phyloP scores from a whole-genome alignment of 1,140 invertebrate genomes.

The Lordiphosa mommai region DNA sequence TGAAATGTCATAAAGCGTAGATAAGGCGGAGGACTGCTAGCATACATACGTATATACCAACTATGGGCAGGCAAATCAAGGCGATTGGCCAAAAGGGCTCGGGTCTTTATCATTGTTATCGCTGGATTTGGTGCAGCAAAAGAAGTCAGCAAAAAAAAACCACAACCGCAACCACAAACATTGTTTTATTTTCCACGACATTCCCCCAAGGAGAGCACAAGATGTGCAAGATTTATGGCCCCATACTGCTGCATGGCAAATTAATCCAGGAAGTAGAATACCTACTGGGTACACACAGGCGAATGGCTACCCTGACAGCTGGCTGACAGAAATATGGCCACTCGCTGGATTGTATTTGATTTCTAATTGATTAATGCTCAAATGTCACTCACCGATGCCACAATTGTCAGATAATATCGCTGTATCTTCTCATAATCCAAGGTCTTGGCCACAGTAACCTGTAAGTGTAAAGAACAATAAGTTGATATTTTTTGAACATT shows the following conservation, averaged over 20 bases:
- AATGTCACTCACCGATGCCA: constrained; percentile 90
- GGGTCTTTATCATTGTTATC: no score
- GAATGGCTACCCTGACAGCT: neutral
- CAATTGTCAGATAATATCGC: constrained; percentile 92
- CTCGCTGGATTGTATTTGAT: constrained; percentile 1
- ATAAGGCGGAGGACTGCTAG: constrained; percentile 13
- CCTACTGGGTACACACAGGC: neutral
- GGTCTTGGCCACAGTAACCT: constrained; percentile 91
- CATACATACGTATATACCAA: neutral
- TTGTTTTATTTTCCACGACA: constrained; percentile 1
- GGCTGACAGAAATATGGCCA: constrained; percentile 7
- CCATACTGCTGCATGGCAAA: constrained; percentile 26
- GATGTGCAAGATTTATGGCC: constrained; percentile 23
- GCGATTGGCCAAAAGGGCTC: neutral
- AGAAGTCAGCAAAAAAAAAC: neutral
- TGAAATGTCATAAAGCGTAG: constrained; percentile 42
- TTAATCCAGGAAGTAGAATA: constrained; percentile 31
- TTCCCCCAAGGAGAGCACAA: constrained; percentile 6
- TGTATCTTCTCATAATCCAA: constrained; percentile 94
- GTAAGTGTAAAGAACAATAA: neutral
- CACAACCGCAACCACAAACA: constrained; percentile 1
- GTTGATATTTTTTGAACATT: no score
- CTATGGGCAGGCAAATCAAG: constrained; percentile 2
- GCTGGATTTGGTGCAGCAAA: no score
- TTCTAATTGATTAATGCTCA: constrained; percentile 26